Percentiles rank a stretch among this genome's conserved stretches.
phyloP scores from a whole-genome alignment of 2,888 invertebrate species.

The Cephus nigrinus region DNA sequence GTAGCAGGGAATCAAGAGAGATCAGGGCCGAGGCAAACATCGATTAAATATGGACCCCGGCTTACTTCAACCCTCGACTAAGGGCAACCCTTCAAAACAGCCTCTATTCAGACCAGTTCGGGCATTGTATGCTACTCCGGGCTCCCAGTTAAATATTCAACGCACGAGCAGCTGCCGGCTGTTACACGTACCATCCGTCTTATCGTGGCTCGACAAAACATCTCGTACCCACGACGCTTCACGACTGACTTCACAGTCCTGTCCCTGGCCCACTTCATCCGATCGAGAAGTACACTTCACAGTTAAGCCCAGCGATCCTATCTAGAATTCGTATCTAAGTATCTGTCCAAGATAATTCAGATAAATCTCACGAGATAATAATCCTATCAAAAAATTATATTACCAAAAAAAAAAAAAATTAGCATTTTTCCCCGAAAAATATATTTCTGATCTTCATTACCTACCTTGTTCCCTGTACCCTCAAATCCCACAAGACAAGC shows the following conservation, averaged over 20 bases:
- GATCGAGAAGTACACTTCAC: not conserved
- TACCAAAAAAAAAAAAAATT: too few relatives aligned
- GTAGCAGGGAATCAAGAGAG: not conserved
- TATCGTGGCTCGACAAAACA: conserved; percentile 29
- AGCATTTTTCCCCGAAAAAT: too few relatives aligned
- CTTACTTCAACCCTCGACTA: conserved; percentile 30
- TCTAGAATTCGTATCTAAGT: not conserved
- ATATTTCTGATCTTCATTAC: too few relatives aligned
- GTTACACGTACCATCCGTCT: conserved; percentile 48
- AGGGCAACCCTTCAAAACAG: conserved; percentile 25
- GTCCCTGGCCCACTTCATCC: not conserved
- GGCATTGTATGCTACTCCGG: conserved; percentile 41
- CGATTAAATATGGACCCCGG: conserved; percentile 53
- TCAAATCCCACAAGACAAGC: not conserved
- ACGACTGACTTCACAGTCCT: conserved; percentile 1
- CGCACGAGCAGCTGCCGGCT: conserved; percentile 45
- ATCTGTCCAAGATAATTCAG: not conserved
- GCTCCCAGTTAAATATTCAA: conserved; percentile 55
- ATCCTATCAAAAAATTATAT: too few relatives aligned
- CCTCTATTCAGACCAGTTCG: conserved; percentile 30
- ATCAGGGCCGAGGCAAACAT: conserved; percentile 20
- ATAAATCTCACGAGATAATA: not conserved
- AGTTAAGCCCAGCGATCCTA: not conserved
- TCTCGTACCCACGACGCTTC: conserved; percentile 2
- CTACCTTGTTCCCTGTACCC: not conserved